Evolutionary conservation across 2,113 vertebrate genomes (phyloP), one percentile per base, ranked within the genome.

Genomic region (Chauna torquata): DNA sequence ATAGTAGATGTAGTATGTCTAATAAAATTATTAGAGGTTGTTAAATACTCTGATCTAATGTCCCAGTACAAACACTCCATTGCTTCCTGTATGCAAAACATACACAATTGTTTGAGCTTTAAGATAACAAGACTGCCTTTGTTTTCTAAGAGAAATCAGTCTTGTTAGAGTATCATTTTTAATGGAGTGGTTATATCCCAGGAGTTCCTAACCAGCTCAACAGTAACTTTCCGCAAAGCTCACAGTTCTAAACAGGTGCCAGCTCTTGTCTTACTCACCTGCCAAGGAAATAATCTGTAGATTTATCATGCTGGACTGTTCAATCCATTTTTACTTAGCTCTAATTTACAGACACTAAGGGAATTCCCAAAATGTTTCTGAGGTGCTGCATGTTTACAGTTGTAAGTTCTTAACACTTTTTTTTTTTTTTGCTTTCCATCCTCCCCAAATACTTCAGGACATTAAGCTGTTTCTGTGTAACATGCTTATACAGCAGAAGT

Each of bases 131-230:
- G 44, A 65, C 16, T n/a, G 32, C 10, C 15, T 86, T 79, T 44
- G 22, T 65, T 91, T 91, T 62, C 32, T 64, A 75, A 47, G 15
- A 61, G 16, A 87, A 82, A 93, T 82, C 20, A 65, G 13, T 89
- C 82, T 61, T 77, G 49, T 66, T 65, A 93, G 76, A 84, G 28
- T 55, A 89, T 40, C 25, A 76, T 80, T 96, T 96, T 82, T 62
- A 93, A 72, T 45, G 25, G 47, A 83, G 82, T 52, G 85, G 42
- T 70, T 54, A 82, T 15, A 94, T n/a, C 23, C 64, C 49, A 92
- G 80, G 62, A 71, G 44, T 71, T 93, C 62, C 40, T 71, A 85
- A 78, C 49, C 77, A 71, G 11, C 36, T 89, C 11, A 12, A 49
- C 62, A 86, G 8, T 28, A 90, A 71, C 62, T 47, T 85, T 74